phyloP scores from a whole-genome alignment of 2,113 vertebrate species.

The Monarcha castaneiventris region DNA sequence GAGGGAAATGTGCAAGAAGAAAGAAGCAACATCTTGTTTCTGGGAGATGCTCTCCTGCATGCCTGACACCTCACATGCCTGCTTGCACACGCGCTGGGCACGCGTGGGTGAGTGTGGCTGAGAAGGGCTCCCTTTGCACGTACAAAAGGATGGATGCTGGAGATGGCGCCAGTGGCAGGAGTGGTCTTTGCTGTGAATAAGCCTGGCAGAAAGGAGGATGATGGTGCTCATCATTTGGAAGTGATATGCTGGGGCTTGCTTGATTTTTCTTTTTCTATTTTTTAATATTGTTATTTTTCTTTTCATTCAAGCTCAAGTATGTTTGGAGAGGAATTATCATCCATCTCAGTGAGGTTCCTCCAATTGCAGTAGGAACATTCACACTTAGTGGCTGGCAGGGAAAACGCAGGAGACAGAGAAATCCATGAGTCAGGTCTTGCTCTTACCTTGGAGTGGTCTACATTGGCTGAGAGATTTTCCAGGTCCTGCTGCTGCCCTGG shows the following conservation, averaged over 20 bases:
- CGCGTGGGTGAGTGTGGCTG: not conserved
- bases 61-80: not conserved
- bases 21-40: not conserved
- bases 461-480: not conserved
- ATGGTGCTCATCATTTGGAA: not conserved
- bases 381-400: not conserved
- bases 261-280: not conserved
- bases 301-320: not conserved
- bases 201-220: not conserved
- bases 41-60: not conserved
- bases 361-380: not conserved
- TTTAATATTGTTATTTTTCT: not conserved
- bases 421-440: not conserved
- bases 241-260: not conserved
- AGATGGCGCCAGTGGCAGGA: not conserved
- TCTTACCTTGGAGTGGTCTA: not conserved
- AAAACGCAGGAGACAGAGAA: not conserved
- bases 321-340: not conserved
- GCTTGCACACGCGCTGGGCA: not conserved
- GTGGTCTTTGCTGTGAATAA: not conserved
- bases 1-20: conserved; percentile 53
- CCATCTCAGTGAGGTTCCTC: not conserved
- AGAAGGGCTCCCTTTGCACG: not conserved
- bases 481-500: not conserved
- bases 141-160: not conserved